Conservation (phyloP, 1,140 invertebrate genomes). For the Formica selysi region DNA sequence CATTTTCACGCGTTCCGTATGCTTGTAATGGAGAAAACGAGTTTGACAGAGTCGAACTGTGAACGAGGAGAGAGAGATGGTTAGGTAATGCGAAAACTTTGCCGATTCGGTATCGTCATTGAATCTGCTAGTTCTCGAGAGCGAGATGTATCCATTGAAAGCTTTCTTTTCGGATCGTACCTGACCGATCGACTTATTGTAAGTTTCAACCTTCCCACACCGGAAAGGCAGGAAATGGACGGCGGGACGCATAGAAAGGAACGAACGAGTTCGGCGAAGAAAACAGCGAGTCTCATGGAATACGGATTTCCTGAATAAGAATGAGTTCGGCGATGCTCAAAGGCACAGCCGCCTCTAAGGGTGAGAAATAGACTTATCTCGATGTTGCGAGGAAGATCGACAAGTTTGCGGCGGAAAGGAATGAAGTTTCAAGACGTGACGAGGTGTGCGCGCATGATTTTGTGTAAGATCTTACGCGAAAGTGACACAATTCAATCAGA, state of each 20-base stretch:
- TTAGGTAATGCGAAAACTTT: conserved; percentile 62
- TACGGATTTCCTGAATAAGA: conserved; percentile 74
- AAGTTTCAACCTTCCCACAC: conserved; percentile 62
- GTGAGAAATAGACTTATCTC: conserved; percentile 74
- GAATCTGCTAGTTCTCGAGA: conserved; percentile 70
- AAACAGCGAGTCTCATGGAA: conserved; percentile 61
- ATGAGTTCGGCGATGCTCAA: conserved; percentile 68
- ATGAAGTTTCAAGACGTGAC: conserved; percentile 60
- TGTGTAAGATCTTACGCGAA: not conserved
- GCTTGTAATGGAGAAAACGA: conserved; percentile 50
- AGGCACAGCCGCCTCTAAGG: conserved; percentile 41
- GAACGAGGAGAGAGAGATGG: conserved; percentile 16
- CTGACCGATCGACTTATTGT: conserved; percentile 78
- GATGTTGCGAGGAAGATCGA: conserved; percentile 52
- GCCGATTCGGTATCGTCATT: conserved; percentile 70
- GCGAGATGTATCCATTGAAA: conserved; percentile 75
- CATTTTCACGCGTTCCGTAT: conserved; percentile 32
- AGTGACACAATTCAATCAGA: not conserved
- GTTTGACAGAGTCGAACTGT: conserved; percentile 52
- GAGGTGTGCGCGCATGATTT: not conserved
- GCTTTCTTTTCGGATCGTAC: conserved; percentile 75
- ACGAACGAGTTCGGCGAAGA: conserved; percentile 64
- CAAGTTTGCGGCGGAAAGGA: conserved; percentile 62
- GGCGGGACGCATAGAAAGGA: conserved; percentile 1
- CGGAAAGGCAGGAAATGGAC: conserved; percentile 26